phyloP scores from a whole-genome alignment of 1,140 invertebrate species.

The Aleiodes sp. region DNA sequence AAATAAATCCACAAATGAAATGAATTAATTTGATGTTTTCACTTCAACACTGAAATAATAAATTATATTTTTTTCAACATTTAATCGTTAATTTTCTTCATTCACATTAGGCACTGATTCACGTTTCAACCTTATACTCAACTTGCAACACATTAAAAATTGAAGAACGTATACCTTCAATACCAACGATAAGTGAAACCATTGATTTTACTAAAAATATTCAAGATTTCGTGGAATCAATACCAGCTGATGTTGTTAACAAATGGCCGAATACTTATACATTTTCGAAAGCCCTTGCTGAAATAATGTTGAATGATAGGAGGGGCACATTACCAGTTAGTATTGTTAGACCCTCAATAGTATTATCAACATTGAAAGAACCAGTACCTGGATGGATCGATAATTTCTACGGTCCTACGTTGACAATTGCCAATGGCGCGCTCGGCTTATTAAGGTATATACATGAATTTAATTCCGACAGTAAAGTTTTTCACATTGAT shows the following conservation, averaged over 20 bases:
- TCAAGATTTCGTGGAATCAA: conserved; percentile 58
- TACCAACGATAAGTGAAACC: background rate
- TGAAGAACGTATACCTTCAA: background rate
- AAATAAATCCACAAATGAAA: too few relatives aligned
- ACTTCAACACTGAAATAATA: too few relatives aligned
- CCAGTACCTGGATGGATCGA: conserved; percentile 89
- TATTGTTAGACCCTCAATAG: conserved; percentile 92
- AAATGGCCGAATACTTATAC: conserved; percentile 87
- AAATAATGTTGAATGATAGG: conserved; percentile 78
- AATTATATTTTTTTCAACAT: background rate
- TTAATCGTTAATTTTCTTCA: conserved; percentile 76
- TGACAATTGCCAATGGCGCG: background rate
- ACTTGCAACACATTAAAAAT: conserved; percentile 72
- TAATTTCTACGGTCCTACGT: conserved; percentile 88
- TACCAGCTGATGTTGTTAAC: background rate
- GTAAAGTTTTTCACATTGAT: too few relatives aligned
- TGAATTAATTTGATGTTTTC: too few relatives aligned
- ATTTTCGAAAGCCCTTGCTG: conserved; percentile 84
- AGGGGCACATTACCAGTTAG: conserved; percentile 77
- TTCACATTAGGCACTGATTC: conserved; percentile 81
- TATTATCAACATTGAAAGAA: conserved; percentile 73
- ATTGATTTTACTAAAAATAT: conserved; percentile 63
- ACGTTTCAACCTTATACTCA: conserved; percentile 69
- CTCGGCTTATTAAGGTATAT: background rate
- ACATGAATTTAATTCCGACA: background rate